Percentiles rank a stretch among this genome's conserved stretches.
Conservation (phyloP, 2,888 invertebrate species). For the Eristalis pertinax region DNA sequence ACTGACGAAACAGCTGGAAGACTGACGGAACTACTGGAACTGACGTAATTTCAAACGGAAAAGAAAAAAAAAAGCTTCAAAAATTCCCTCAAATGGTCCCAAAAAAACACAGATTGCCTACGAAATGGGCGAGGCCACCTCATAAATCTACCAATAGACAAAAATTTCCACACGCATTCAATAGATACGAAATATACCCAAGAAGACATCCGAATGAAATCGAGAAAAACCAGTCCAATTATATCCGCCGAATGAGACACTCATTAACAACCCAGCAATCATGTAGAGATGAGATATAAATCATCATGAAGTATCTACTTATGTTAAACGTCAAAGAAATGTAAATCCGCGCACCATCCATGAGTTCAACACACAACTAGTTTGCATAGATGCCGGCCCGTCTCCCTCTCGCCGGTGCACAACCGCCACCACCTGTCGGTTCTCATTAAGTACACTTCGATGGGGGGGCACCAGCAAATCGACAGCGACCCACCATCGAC, state of each 20-base stretch:
- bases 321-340: slow-evolving; percentile 50
- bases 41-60: too few species aligned
- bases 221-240: slow-evolving; percentile 41
- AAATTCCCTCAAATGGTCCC: too few species aligned
- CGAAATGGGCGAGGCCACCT: not conserved
- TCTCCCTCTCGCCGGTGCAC: not conserved
- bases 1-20: not conserved
- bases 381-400: slow-evolving; percentile 32
- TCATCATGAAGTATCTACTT: slow-evolving; percentile 39
- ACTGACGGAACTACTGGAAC: too few species aligned
- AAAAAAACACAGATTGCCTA: not conserved
- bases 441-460: slow-evolving; percentile 66
- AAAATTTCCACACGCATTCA: not conserved
- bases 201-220: not conserved
- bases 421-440: slow-evolving; percentile 65
- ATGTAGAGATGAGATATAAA: slow-evolving; percentile 41
- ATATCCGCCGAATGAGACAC: slow-evolving; percentile 21
- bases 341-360: slow-evolving; percentile 47
- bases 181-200: not conserved
- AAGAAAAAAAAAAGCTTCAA: not conserved
- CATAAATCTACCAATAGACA: not conserved
- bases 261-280: slow-evolving; percentile 48
- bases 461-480: slow-evolving; percentile 18
- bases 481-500: slow-evolving; percentile 3
- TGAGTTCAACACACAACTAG: slow-evolving; percentile 40